Conservation (phyloP, 2,797 vertebrate genomes). For the Neosilurus hyrtlii region DNA sequence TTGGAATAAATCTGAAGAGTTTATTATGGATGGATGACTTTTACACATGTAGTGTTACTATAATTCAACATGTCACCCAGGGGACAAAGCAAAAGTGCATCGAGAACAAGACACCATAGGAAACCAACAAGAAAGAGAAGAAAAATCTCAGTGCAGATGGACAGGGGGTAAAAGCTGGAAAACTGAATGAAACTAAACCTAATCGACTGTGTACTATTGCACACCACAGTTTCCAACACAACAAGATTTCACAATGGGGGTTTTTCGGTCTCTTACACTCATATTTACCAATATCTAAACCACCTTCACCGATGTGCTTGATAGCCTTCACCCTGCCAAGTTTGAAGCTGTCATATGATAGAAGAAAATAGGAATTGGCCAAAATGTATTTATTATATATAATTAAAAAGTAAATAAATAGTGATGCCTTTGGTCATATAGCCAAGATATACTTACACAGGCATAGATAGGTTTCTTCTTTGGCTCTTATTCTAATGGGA, state of each 20-base stretch:
- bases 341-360: background rate
- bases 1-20: conserved; percentile 1
- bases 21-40: conserved; percentile 4
- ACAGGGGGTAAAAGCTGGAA: background rate
- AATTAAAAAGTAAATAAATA: background rate
- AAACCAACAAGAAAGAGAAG: background rate
- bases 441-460: background rate
- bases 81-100: background rate
- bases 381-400: background rate
- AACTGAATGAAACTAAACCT: conserved; percentile 5
- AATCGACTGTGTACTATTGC: background rate
- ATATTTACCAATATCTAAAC: background rate
- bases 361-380: background rate
- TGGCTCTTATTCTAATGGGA: background rate
- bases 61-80: background rate
- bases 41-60: background rate
- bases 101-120: background rate
- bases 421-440: background rate
- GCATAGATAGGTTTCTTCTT: background rate
- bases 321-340: background rate
- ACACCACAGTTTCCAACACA: background rate
- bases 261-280: background rate
- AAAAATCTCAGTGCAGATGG: background rate
- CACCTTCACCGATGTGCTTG: background rate
- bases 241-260: background rate